Percentiles rank a stretch among this genome's conserved stretches.
Conservation (phyloP, 2,113 vertebrate genomes). For the Nesoenas mayeri region DNA sequence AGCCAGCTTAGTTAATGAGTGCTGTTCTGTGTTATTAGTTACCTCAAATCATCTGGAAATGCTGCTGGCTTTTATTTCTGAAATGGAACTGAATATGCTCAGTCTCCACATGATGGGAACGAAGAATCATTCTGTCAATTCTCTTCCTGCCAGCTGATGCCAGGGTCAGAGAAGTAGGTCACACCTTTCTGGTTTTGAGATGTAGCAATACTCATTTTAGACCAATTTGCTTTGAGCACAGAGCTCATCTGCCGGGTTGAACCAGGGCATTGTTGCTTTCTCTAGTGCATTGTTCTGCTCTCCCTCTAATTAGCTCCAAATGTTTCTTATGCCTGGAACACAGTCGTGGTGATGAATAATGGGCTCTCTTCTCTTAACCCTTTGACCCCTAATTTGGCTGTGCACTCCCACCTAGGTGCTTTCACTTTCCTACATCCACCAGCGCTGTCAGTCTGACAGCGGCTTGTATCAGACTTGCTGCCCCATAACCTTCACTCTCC, state of each 20-base stretch:
- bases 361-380: slow-evolving; percentile 62
- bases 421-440: background rate
- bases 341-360: slow-evolving; percentile 58
- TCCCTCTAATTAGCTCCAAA: slow-evolving; percentile 66
- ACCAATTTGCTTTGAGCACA: slow-evolving; percentile 62
- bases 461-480: background rate
- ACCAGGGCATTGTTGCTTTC: slow-evolving; percentile 64
- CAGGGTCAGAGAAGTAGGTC: slow-evolving; percentile 59
- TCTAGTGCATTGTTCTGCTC: slow-evolving; percentile 67
- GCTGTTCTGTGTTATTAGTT: slow-evolving; percentile 11
- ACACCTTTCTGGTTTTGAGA: slow-evolving; percentile 62
- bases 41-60: slow-evolving; percentile 13
- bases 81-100: slow-evolving; percentile 17
- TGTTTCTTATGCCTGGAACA: slow-evolving; percentile 63
- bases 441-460: background rate
- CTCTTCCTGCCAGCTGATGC: slow-evolving; percentile 60
- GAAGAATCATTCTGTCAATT: slow-evolving; percentile 43
- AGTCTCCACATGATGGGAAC: background rate
- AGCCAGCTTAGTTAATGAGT: slow-evolving; percentile 4
- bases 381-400: slow-evolving; percentile 25
- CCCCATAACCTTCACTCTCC: background rate
- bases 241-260: slow-evolving; percentile 66
- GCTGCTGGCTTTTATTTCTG: slow-evolving; percentile 44
- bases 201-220: slow-evolving; percentile 65
- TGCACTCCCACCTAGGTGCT: slow-evolving; percentile 43